Evolutionary conservation across 2,888 invertebrate species (phyloP).

Genomic region (Capitulum mitella): DNA sequence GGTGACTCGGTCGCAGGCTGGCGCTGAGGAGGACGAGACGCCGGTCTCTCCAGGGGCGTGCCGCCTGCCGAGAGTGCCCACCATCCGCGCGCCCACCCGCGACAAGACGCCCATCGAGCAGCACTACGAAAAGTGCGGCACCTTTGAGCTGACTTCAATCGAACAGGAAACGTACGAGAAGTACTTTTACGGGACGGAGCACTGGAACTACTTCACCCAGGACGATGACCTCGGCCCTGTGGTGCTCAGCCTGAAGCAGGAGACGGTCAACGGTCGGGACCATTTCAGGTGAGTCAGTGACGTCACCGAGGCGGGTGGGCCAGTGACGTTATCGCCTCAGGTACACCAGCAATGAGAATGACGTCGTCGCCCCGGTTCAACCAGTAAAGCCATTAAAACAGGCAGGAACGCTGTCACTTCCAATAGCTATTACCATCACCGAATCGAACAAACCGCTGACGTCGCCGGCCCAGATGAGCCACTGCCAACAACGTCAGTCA

Average conservation of each 20-base stretch:
- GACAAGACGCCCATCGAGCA: slow-evolving; percentile 85
- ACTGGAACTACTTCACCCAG: slow-evolving; percentile 93
- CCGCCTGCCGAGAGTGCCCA: slow-evolving; percentile 30
- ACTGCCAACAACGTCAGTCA: too few relatives aligned
- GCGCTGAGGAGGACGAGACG: neutral
- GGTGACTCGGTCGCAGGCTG: neutral
- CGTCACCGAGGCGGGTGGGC: too few relatives aligned
- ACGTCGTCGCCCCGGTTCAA: too few relatives aligned
- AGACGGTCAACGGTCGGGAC: slow-evolving; percentile 79
- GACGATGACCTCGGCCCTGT: slow-evolving; percentile 90
- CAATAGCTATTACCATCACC: too few relatives aligned
- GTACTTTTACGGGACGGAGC: slow-evolving; percentile 86
- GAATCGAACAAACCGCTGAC: too few relatives aligned
- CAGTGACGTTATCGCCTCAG: too few relatives aligned
- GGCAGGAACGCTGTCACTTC: too few relatives aligned
- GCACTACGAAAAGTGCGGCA: slow-evolving; percentile 82
- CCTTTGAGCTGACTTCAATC: slow-evolving; percentile 85
- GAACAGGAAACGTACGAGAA: slow-evolving; percentile 93
- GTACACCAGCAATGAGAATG: too few relatives aligned
- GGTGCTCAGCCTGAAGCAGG: slow-evolving; percentile 86
- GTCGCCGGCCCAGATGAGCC: too few relatives aligned
- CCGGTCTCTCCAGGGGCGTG: slow-evolving; percentile 30
- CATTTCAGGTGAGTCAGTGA: slow-evolving; percentile 17
- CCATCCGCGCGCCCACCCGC: slow-evolving; percentile 45
- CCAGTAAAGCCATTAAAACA: too few relatives aligned